phyloP scores from a whole-genome alignment of 37 sponge, comb jelly and placozoan genomes.

The Beroe forskalii region DNA sequence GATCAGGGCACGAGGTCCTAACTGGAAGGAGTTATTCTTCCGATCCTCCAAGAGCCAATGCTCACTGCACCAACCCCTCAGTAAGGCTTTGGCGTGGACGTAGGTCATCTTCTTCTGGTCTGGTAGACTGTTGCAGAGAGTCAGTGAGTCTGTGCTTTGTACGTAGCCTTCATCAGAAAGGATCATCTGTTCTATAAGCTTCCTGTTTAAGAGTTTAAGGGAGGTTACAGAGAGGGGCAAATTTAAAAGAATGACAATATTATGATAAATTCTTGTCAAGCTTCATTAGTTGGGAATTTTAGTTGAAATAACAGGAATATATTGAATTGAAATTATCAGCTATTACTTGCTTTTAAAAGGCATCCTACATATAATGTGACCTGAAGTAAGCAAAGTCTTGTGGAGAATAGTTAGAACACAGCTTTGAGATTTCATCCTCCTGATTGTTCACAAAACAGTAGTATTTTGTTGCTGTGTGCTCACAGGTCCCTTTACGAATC shows the following conservation, averaged over 20 bases:
- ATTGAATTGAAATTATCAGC: not conserved
- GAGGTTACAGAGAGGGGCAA: too few relatives aligned
- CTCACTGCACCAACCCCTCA: conserved; percentile 43
- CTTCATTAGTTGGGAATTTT: too few relatives aligned
- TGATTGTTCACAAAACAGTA: conserved; percentile 61
- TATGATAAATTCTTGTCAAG: too few relatives aligned
- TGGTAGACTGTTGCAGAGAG: conserved; percentile 29
- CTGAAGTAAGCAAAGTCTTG: conserved; percentile 52
- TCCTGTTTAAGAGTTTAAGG: too few relatives aligned
- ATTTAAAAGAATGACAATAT: too few relatives aligned
- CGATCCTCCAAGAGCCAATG: conserved; percentile 50
- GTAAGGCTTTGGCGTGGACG: conserved; percentile 33
- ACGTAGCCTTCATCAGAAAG: conserved; percentile 36
- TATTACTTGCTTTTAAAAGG: not conserved
- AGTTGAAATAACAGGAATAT: too few relatives aligned
- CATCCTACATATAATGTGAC: too few relatives aligned
- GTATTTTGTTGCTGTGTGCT: conserved; percentile 12
- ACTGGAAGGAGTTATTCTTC: conserved; percentile 21
- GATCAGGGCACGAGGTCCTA: conserved; percentile 39
- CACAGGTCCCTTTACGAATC: conserved; percentile 29
- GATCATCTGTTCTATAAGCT: conserved; percentile 45
- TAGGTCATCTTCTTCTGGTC: conserved; percentile 63
- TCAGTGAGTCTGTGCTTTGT: conserved; percentile 51
- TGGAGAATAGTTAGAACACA: conserved; percentile 43
- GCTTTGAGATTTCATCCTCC: conserved; percentile 53